phyloP scores from a whole-genome alignment of 2,888 invertebrate species.

The Lepeophtheirus nordmannii region DNA sequence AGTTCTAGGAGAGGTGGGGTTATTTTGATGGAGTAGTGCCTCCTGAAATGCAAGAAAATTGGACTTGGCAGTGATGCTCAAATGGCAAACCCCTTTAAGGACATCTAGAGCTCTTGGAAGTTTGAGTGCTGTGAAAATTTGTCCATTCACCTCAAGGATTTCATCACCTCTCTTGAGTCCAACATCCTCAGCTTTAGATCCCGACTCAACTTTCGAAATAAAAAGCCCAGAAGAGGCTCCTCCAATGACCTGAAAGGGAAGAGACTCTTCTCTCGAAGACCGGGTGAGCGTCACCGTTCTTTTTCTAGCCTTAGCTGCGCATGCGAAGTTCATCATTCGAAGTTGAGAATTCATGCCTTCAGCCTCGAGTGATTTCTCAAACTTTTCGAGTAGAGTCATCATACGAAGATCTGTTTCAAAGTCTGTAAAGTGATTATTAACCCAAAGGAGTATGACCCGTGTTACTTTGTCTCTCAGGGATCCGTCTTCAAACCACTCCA shows the following conservation, averaged over 20 bases:
- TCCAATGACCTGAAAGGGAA: conserved; percentile 84
- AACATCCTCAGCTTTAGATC: conserved; percentile 60
- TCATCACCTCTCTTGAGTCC: conserved; percentile 94
- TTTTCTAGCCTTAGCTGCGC: conserved; percentile 86
- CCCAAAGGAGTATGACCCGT: conserved; percentile 89
- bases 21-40: conserved; percentile 16
- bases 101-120: conserved; percentile 82
- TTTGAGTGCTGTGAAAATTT: conserved; percentile 72
- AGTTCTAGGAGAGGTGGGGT: background rate
- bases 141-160: conserved; percentile 92
- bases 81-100: conserved; percentile 78
- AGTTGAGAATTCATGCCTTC: conserved; percentile 64
- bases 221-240: conserved; percentile 88
- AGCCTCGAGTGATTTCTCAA: conserved; percentile 65
- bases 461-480: conserved; percentile 67
- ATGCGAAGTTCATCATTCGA: conserved; percentile 77
- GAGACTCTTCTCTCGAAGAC: conserved; percentile 71
- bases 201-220: conserved; percentile 49
- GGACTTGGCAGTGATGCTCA: conserved; percentile 89
- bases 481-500: conserved; percentile 75
- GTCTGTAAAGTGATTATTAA: conserved; percentile 94
- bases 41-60: conserved; percentile 54
- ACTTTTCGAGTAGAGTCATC: conserved; percentile 88
- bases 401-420: conserved; percentile 89
- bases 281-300: conserved; percentile 79